Percentiles rank a stretch among this genome's conserved stretches.
Conservation (phyloP, 2,113 vertebrate species). For the Sceloporus undulatus region DNA sequence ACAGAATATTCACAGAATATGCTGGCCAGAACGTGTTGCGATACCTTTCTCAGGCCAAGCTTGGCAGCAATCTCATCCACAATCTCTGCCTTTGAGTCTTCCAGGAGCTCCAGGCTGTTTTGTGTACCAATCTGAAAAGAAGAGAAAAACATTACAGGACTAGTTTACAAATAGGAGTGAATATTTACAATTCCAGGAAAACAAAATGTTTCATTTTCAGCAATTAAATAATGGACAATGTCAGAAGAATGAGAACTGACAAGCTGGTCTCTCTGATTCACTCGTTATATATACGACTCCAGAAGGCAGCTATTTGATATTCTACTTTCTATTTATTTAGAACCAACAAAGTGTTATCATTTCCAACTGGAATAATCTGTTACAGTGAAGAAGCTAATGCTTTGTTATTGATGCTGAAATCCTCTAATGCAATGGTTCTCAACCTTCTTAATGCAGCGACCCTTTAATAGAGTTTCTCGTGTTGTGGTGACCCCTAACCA, state of each 20-base stretch:
- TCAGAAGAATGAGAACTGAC: neutral
- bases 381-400: neutral
- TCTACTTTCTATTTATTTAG: neutral
- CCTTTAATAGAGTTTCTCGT: too few species aligned
- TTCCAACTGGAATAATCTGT: neutral
- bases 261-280: neutral
- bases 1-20: neutral
- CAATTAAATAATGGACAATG: neutral
- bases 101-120: constrained; percentile 96
- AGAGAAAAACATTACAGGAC: neutral
- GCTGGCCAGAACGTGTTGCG: neutral
- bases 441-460: too few species aligned
- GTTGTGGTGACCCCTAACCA: too few species aligned
- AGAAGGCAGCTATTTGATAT: neutral
- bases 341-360: neutral
- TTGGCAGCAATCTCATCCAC: constrained; percentile 97
- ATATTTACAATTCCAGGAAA: neutral
- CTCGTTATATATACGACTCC: neutral
- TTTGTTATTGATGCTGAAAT: neutral
- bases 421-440: neutral
- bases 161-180: neutral
- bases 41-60: constrained; percentile 93
- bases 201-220: neutral
- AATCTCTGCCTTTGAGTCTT: constrained; percentile 93
- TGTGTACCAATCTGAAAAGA: constrained; percentile 89